These are phyloP conservation scores for Meloe dianella DNA, from an alignment of 2,888 invertebrate species.

Conservation along the genomic window DNA sequence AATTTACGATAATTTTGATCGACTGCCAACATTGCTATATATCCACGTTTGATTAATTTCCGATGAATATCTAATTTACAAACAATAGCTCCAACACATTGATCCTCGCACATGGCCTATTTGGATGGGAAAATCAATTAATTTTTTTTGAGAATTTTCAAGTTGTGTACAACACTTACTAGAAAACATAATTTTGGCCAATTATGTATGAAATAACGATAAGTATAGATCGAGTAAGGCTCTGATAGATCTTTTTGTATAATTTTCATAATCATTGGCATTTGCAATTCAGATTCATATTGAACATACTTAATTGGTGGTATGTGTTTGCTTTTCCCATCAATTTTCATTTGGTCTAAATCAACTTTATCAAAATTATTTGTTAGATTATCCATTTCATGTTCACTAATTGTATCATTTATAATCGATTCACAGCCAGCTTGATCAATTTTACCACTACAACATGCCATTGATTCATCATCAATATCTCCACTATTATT, in stretches of 20 bases:
- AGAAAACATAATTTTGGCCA: constrained; percentile 99
- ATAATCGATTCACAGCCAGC: constrained; percentile 30
- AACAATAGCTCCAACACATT: constrained; percentile 97
- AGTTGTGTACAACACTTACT: constrained; percentile 62
- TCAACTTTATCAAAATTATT: constrained; percentile 23
- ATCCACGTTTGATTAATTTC: constrained; percentile 90
- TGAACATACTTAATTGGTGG: constrained; percentile 66
- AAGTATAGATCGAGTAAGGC: constrained; percentile 99
- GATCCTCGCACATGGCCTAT: constrained; percentile 83
- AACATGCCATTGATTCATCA: constrained; percentile 22
- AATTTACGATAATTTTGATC: constrained; percentile 93
- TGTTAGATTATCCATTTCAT: constrained; percentile 31
- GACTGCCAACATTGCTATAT: constrained; percentile 99
- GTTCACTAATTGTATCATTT: constrained; percentile 18
- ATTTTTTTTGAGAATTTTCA: not conserved
- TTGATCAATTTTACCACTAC: constrained; percentile 31
- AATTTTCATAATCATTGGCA: constrained; percentile 98
- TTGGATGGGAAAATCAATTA: not conserved
- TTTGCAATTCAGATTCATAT: constrained; percentile 95
- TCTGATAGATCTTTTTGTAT: constrained; percentile 99
- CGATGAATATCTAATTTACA: constrained; percentile 96
- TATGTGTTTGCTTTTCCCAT: constrained; percentile 19
- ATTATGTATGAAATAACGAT: constrained; percentile 99
- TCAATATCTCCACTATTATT: constrained; percentile 26
- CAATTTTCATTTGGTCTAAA: constrained; percentile 1